These are phyloP conservation scores for Embiotoca jacksoni DNA, from an alignment of 2,113 vertebrate genomes.

Conservation along the genomic window DNA sequence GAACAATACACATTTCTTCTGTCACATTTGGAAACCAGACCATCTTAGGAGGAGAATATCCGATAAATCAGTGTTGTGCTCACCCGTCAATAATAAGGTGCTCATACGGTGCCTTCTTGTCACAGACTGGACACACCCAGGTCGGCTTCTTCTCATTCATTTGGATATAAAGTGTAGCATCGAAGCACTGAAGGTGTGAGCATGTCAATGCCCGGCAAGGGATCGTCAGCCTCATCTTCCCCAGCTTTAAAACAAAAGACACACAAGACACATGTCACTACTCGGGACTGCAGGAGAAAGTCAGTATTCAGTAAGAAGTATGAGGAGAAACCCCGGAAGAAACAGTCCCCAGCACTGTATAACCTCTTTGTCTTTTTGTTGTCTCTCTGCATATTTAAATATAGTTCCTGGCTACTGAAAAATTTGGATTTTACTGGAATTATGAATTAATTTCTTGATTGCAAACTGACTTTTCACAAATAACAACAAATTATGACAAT, in stretches of 20 bases:
- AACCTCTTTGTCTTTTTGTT: too few relatives aligned
- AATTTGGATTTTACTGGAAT: background rate
- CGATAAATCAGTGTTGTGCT: slow-evolving; percentile 56
- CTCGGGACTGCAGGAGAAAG: background rate
- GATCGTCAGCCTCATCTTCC: slow-evolving; percentile 98
- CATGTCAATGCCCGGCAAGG: slow-evolving; percentile 95
- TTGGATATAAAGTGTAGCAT: slow-evolving; percentile 97
- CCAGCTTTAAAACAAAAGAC: slow-evolving; percentile 84
- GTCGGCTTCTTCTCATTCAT: slow-evolving; percentile 99
- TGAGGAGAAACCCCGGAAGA: background rate
- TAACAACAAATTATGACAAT: background rate
- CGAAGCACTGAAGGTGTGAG: slow-evolving; percentile 97
- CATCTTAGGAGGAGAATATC: background rate
- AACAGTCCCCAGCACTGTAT: background rate
- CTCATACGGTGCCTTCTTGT: slow-evolving; percentile 97
- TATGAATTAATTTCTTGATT: background rate
- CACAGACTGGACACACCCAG: slow-evolving; percentile 98
- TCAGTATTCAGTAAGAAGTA: background rate
- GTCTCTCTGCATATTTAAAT: too few relatives aligned
- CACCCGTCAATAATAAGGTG: slow-evolving; percentile 97
- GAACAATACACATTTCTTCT: background rate
- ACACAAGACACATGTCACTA: background rate
- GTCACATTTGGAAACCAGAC: background rate
- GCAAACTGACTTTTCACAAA: background rate
- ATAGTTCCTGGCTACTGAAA: too few relatives aligned